Evolutionary conservation across 2,113 vertebrate genomes (phyloP).

Genomic region (Chelonoidis abingdonii): DNA sequence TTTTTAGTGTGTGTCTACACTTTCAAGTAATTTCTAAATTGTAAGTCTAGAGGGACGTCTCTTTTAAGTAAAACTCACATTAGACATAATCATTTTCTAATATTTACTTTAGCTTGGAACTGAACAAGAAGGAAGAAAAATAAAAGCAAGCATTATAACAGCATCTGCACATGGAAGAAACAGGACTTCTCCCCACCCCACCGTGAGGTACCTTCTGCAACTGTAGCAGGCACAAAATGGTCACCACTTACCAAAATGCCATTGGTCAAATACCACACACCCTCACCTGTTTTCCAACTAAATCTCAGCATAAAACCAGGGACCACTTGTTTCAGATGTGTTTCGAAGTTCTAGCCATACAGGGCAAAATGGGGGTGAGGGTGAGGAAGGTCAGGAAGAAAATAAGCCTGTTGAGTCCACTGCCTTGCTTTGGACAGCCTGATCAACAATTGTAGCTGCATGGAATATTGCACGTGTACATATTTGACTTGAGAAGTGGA

Average conservation of each 20-base stretch:
- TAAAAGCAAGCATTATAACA: background rate
- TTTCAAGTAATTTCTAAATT: background rate
- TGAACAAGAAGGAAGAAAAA: background rate
- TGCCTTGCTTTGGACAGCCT: background rate
- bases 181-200: background rate
- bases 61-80: background rate
- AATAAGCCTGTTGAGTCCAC: background rate
- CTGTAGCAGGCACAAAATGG: background rate
- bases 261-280: background rate
- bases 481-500: background rate
- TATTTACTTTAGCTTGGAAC: background rate
- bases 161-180: background rate
- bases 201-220: background rate
- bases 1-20: background rate
- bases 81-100: background rate
- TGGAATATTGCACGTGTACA: background rate
- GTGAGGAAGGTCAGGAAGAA: background rate
- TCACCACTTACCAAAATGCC: background rate
- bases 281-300: background rate
- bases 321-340: rapidly evolving
- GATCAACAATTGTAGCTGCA: background rate
- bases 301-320: background rate
- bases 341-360: background rate
- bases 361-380: background rate
- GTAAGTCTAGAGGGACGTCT: background rate